Evolutionary conservation across 2,888 invertebrate genomes (phyloP), one percentile per base, ranked within the genome.

Genomic region (Philonicus albiceps): DNA sequence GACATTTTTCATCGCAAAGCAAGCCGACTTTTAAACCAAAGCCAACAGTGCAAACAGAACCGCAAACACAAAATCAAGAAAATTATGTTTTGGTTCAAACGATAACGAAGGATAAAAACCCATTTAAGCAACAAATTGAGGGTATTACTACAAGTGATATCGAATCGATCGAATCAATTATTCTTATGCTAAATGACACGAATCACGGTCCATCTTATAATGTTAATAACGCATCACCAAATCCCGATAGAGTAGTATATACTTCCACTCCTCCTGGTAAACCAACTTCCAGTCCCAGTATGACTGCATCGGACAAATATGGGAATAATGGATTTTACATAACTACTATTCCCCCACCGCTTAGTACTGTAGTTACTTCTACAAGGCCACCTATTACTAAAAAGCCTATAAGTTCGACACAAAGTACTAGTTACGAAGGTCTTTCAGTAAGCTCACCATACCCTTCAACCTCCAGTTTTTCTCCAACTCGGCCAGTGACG

Each of bases 101-200:
- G 3, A 89, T 90, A 75, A 89, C 88, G 22, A 89, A 89, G 74
- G 84, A 85, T 53, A 55, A 87, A 85, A n/a, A 16, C 86, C 87
- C 7, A 90, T 78, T 78, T 2, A 88, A 88, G 64, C 90, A 88
- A 90, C 91, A 72, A 91, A 91, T 76, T 13, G 84, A 86, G 22
- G 64, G 74, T 2, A 86, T 88, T 40, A 86, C 86, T 87, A 90
- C 90, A 7, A 88, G 88, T 88, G 91, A 92, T 76, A 94, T 93
- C 55, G 93, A 93, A 87, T 93, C 94, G 0, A 93, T 94, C 83
- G 93, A 94, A 22, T 93, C 95, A 78, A 95, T 95, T 5, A 93
- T 95, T 86, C 93, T 95, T 89, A 94, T 95, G 93, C 90, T 95
- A 11, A 95, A 95, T 90, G 93, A 93, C 78, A 91, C 91, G 3